Conservation (phyloP, 92 coral and sea anemone genomes). For the Porites cylindrica region DNA sequence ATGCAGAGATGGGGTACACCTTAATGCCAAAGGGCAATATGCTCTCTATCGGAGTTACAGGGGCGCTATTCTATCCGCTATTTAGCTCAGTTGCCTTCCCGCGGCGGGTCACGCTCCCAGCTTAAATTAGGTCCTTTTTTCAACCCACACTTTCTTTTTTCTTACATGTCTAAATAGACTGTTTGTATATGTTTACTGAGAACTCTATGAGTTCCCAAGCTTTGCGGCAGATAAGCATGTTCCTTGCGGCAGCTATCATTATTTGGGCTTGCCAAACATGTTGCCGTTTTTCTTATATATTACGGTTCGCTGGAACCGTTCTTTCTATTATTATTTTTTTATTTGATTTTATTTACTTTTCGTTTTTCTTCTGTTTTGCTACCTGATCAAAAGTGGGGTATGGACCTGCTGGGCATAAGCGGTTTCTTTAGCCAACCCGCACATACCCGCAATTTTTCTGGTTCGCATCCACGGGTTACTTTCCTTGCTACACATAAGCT, state of each 20-base stretch:
- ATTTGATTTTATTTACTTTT: not conserved
- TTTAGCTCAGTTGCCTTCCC: not conserved
- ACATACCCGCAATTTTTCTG: too few species aligned
- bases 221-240: not conserved
- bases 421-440: too few species aligned
- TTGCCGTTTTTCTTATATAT: not conserved
- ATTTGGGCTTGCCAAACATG: constrained; percentile 15
- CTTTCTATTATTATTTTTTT: not conserved
- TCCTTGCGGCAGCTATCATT: not conserved
- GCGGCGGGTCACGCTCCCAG: not conserved
- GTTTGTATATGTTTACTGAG: not conserved
- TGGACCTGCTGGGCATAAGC: too few species aligned
- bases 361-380: not conserved
- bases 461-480: too few species aligned
- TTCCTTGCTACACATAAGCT: too few species aligned
- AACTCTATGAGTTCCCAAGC: not conserved
- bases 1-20: too few species aligned
- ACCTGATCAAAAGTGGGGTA: too few species aligned
- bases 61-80: not conserved
- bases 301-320: not conserved
- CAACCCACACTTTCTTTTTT: too few species aligned
- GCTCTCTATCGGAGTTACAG: too few species aligned
- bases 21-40: too few species aligned
- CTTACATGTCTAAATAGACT: not conserved
- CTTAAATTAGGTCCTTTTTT: not conserved